A percentile compares a stretch with the other conserved stretches of the same genome.
These are phyloP conservation scores for Brachyopa scutellaris DNA, from an alignment of 2,888 invertebrate genomes.

Conservation along the genomic window DNA sequence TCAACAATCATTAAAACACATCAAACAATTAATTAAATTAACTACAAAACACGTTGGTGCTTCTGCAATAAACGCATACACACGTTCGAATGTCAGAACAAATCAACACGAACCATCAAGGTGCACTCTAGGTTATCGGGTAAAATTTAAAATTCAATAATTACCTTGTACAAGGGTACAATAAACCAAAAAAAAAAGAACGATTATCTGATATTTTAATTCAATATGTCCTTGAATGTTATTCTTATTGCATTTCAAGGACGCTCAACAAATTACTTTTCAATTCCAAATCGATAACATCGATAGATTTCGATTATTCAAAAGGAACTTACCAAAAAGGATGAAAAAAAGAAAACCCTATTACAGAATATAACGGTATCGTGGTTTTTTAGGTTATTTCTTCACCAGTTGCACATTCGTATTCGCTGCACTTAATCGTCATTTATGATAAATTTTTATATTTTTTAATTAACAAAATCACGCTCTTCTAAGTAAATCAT, in stretches of 20 bases:
- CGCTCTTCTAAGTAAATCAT: constrained; percentile 38
- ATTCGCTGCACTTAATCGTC: constrained; percentile 69
- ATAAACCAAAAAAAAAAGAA: too few relatives aligned
- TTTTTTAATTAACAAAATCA: not conserved
- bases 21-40: not conserved
- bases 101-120: not conserved
- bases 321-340: constrained; percentile 40
- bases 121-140: too few relatives aligned
- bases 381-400: constrained; percentile 50
- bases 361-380: constrained; percentile 30
- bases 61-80: not conserved
- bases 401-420: constrained; percentile 71
- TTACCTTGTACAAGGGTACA: constrained; percentile 1
- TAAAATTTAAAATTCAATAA: constrained; percentile 34
- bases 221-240: not conserved
- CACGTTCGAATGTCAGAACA: not conserved
- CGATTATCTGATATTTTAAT: too few relatives aligned
- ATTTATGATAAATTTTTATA: constrained; percentile 49
- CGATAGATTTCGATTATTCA: not conserved
- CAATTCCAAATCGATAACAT: not conserved
- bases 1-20: not conserved
- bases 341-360: not conserved
- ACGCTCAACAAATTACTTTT: not conserved
- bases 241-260: not conserved
- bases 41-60: constrained; percentile 2